Base-by-base conservation (phyloP, 1,140 invertebrate genomes). In the Meloidogyne chitwoodi region DNA sequence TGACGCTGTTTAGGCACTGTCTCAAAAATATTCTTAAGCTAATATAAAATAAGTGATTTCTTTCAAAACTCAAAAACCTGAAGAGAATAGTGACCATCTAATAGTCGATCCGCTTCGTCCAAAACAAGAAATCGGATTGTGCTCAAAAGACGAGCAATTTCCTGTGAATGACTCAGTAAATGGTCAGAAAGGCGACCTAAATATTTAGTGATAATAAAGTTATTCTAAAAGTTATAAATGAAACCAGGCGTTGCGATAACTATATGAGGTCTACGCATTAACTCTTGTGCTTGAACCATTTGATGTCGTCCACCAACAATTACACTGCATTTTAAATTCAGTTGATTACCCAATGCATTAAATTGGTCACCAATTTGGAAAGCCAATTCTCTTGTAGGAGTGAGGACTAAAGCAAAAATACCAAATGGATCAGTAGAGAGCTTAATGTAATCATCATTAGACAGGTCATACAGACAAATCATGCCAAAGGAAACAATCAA, bases 221-320 rank as follows among this genome's bases (percentile, higher is more conserved):
- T 0, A 48, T 5, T 5, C 16, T 8, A 4, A 14, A 16, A 16
- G 4, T 44, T 44, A 1, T 19, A 19, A 16, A 44, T 16, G 14
- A 14, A 44, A 44, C 41, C 48, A 0, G 97, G 97, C 14, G 96
- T 99, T 0, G 95, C 97, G 27, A 99, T 93, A 67, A 99, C 92
- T 77, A 87, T 70, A 64, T 86, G 85, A 19, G 85, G 85, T n/a
- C 80, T 67, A 12, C 82, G 38, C 12, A 44, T 34, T 29, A 78
- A 65, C 44, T 78, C 77, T 29, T 78, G 77, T 16, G 77, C 77
- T 64, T 78, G 77, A 61, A 27, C 62, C 76, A 78, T 62, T 80
- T 78, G 77, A 80, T 78, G 67, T n/a, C 77, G 64, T 41, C 77
- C 77, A 34, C 77, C 77, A 66, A 78, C 66, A 2, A 80, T 72